Conservation (phyloP, 2,113 vertebrate genomes). For the Thymallus thymallus region DNA sequence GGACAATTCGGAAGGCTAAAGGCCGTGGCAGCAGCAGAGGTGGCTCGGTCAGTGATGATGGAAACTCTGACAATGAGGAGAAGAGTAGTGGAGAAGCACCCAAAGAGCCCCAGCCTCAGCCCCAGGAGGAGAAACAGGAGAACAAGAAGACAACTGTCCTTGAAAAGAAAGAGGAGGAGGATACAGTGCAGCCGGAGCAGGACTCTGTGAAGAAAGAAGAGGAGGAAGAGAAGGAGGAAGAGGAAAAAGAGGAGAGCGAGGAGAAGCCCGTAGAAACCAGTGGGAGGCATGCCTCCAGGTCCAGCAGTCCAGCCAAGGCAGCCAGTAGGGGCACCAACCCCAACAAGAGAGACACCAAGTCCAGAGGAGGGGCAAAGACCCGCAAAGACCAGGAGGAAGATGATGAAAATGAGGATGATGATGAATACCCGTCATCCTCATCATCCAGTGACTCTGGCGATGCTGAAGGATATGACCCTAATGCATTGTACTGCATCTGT, state of each 20-base stretch:
- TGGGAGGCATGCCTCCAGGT: conserved; percentile 56
- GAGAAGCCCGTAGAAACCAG: conserved; percentile 57
- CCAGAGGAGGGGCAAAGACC: conserved; percentile 30
- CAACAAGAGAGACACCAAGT: conserved; percentile 55
- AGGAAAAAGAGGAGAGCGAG: conserved; percentile 54
- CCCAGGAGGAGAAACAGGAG: conserved; percentile 19
- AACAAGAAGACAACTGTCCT: conserved; percentile 2
- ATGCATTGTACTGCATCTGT: conserved; percentile 92
- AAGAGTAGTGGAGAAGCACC: conserved; percentile 46
- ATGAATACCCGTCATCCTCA: conserved; percentile 46
- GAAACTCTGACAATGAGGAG: conserved; percentile 74
- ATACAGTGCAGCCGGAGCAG: conserved; percentile 43
- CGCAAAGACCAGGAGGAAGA: conserved; percentile 41
- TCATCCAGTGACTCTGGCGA: conserved; percentile 79
- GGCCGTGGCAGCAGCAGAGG: conserved; percentile 33
- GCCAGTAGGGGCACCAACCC: conserved; percentile 40
- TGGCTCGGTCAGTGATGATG: conserved; percentile 56
- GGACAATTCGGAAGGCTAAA: conserved; percentile 26
- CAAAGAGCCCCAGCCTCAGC: conserved; percentile 53
- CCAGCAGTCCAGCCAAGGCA: conserved; percentile 55
- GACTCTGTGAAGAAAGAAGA: conserved; percentile 52
- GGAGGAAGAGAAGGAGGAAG: conserved; percentile 40
- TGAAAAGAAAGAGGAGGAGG: conserved; percentile 5
- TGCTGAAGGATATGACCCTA: conserved; percentile 88
- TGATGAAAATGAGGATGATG: conserved; percentile 31